A percentile compares a stretch with the other conserved stretches of the same genome.
phyloP scores from a whole-genome alignment of 2,113 vertebrate genomes.

The Campylorhamphus procurvoides region DNA sequence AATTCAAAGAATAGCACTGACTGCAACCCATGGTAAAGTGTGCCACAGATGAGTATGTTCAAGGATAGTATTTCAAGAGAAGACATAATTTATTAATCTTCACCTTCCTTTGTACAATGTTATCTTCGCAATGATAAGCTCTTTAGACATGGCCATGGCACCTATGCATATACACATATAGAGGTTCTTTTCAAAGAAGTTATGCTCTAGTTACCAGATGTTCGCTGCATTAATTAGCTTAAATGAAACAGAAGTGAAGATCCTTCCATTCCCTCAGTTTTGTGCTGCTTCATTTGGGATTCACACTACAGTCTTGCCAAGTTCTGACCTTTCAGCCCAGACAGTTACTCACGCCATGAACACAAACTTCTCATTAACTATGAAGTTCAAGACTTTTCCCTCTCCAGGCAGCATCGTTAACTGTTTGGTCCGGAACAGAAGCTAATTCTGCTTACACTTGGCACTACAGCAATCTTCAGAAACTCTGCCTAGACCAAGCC shows the following conservation, averaged over 20 bases:
- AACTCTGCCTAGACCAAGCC: neutral
- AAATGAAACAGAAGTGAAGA: slow-evolving; percentile 8
- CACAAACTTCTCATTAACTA: neutral
- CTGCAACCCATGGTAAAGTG: neutral
- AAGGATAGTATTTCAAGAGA: neutral
- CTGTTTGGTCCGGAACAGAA: neutral
- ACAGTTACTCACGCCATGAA: neutral
- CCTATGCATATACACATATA: rapidly evolving
- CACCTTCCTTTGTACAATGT: neutral
- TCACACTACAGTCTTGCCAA: neutral
- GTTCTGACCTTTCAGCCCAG: slow-evolving; percentile 20
- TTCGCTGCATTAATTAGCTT: neutral
- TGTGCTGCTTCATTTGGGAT: slow-evolving; percentile 17
- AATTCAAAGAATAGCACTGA: neutral
- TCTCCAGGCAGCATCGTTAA: neutral
- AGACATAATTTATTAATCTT: neutral
- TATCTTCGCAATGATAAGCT: neutral
- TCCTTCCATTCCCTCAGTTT: neutral
- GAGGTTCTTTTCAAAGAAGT: neutral
- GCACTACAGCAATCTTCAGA: neutral
- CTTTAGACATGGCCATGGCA: neutral
- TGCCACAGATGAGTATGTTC: neutral
- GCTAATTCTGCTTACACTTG: neutral
- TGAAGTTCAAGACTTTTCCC: neutral
- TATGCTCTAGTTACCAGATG: neutral